phyloP scores from a whole-genome alignment of 1,140 invertebrate genomes.

The Drosophila cardini region DNA sequence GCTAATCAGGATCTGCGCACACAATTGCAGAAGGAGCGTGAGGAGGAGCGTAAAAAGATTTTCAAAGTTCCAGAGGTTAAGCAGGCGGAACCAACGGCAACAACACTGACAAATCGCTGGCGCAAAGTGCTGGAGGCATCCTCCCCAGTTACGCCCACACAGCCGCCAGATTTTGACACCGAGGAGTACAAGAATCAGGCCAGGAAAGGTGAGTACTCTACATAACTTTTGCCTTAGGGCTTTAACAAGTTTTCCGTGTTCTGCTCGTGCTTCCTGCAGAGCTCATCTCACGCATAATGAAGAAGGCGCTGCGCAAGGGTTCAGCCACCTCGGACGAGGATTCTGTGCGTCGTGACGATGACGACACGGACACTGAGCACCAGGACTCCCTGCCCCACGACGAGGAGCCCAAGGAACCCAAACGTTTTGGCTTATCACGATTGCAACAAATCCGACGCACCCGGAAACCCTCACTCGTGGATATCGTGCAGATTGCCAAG shows the following conservation, averaged over 20 bases:
- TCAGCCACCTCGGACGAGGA: constrained; percentile 86
- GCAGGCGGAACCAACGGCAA: constrained; percentile 85
- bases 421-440: constrained; percentile 69
- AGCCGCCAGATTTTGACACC: constrained; percentile 75
- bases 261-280: constrained; percentile 76
- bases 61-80: constrained; percentile 91
- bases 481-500: constrained; percentile 83
- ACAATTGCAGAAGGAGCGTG: constrained; percentile 93
- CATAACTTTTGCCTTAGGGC: background rate
- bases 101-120: constrained; percentile 80
- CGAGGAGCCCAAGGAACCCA: constrained; percentile 74
- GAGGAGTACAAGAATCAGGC: constrained; percentile 83
- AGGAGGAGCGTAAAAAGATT: constrained; percentile 96
- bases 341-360: constrained; percentile 83
- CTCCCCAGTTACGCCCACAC: constrained; percentile 80
- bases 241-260: constrained; percentile 10
- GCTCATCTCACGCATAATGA: constrained; percentile 88
- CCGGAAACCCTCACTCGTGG: constrained; percentile 79
- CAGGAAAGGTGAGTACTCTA: constrained; percentile 68
- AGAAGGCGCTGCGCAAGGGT: constrained; percentile 87
- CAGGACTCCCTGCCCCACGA: constrained; percentile 88
- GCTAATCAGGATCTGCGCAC: constrained; percentile 96
- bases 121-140: constrained; percentile 82
- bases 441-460: constrained; percentile 78
- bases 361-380: constrained; percentile 88